Evolutionary conservation across 2,113 vertebrate genomes (phyloP).

Genomic region (Tor tambroides): DNA sequence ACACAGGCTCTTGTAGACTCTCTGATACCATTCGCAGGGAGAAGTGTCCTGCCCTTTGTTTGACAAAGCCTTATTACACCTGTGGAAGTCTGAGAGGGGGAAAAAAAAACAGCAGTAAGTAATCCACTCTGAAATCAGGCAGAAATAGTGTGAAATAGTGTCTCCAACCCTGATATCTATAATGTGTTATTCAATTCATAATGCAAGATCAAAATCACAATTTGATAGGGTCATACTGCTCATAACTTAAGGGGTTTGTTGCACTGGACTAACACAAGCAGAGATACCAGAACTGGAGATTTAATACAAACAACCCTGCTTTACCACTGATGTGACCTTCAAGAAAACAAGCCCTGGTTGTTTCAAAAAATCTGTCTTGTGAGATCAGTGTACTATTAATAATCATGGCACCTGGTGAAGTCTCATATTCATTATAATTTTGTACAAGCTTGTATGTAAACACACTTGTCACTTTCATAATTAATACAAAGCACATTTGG

Average conservation of each 20-base stretch:
- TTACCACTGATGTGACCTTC: background rate
- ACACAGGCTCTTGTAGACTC: constrained; percentile 75
- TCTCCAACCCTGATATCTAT: background rate
- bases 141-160: background rate
- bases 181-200: background rate
- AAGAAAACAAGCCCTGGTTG: background rate
- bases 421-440: background rate
- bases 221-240: background rate
- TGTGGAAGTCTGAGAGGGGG: constrained; percentile 74
- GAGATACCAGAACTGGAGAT: background rate
- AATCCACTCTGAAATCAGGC: background rate
- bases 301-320: background rate
- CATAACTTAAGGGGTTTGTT: background rate
- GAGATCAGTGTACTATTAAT: background rate
- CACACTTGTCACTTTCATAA: background rate
- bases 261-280: background rate
- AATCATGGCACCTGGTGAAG: background rate
- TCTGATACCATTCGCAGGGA: constrained; percentile 79
- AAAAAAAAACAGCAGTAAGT: background rate
- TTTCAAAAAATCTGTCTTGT: background rate
- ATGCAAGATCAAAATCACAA: too few species aligned
- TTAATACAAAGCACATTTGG: too few species aligned
- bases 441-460: too few species aligned
- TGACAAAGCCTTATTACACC: constrained; percentile 80
- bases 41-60: constrained; percentile 72